Evolutionary conservation across 2,113 vertebrate genomes (phyloP).

Genomic region (Carollia perspicillata): DNA sequence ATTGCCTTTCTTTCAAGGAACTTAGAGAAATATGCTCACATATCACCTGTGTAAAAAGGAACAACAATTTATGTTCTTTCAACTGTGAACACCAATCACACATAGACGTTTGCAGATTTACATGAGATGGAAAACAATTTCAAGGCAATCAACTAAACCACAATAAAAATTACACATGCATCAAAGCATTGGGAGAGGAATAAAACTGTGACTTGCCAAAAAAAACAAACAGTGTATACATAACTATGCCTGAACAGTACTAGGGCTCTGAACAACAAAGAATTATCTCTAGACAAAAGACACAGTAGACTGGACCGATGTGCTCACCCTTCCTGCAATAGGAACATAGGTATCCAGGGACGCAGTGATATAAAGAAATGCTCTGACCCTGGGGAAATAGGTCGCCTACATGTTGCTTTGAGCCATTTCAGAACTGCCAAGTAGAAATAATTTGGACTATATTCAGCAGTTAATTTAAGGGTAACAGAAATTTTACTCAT

Average conservation of each 20-base stretch:
- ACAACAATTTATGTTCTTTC: constrained; percentile 67
- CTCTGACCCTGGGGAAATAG: neutral
- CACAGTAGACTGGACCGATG: neutral
- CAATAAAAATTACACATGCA: constrained; percentile 61
- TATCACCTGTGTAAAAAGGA: constrained; percentile 54
- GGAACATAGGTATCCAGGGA: neutral
- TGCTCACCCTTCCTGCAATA: neutral
- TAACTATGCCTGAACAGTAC: neutral
- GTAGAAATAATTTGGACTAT: neutral
- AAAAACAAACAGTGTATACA: neutral
- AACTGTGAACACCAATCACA: constrained; percentile 67
- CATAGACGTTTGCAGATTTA: constrained; percentile 63
- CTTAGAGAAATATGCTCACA: constrained; percentile 47
- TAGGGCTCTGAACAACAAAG: neutral
- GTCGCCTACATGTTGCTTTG: neutral
- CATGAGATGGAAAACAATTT: constrained; percentile 70
- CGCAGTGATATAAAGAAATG: neutral
- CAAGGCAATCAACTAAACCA: constrained; percentile 63
- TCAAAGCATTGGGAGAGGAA: constrained; percentile 18
- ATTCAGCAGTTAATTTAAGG: neutral
- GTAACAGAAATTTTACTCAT: neutral
- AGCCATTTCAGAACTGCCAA: neutral
- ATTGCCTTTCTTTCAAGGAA: constrained; percentile 31
- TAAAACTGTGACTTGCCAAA: constrained; percentile 35
- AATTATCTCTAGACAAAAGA: neutral